phyloP scores from a whole-genome alignment of 1,140 invertebrate species.

The Cherax destructor region DNA sequence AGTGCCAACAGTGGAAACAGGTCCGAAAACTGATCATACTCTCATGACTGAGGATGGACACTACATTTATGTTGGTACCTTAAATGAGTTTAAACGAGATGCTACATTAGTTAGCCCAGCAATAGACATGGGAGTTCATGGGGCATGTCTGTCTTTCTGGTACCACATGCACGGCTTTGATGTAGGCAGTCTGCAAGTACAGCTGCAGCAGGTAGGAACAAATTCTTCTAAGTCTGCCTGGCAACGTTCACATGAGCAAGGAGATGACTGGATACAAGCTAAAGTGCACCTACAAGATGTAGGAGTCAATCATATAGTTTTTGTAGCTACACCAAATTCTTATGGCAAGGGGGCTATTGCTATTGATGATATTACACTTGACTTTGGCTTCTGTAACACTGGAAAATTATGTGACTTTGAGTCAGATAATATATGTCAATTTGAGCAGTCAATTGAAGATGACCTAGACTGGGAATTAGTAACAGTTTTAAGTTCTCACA shows the following conservation, averaged over 20 bases:
- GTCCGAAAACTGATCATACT: constrained; percentile 53
- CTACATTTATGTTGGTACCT: constrained; percentile 52
- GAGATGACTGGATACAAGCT: constrained; percentile 50
- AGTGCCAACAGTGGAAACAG: constrained; percentile 38
- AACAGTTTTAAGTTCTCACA: background rate
- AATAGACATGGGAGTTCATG: constrained; percentile 25
- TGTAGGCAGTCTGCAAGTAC: constrained; percentile 25
- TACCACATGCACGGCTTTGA: constrained; percentile 64
- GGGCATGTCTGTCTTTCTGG: constrained; percentile 56
- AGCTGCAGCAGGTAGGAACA: background rate
- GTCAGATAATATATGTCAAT: constrained; percentile 36
- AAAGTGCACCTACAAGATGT: constrained; percentile 28
- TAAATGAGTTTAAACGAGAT: background rate
- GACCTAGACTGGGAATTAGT: constrained; percentile 45
- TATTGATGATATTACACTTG: constrained; percentile 53
- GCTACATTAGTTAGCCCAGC: constrained; percentile 30
- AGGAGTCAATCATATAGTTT: background rate
- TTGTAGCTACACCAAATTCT: constrained; percentile 26
- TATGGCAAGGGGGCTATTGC: constrained; percentile 50
- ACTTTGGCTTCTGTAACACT: constrained; percentile 21
- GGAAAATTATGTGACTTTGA: constrained; percentile 57
- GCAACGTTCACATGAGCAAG: constrained; percentile 48
- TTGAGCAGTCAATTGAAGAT: constrained; percentile 55
- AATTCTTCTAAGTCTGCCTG: background rate
- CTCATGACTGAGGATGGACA: constrained; percentile 37